Evolutionary conservation across 2,113 vertebrate species (phyloP).

Genomic region (Sciurus niger): DNA sequence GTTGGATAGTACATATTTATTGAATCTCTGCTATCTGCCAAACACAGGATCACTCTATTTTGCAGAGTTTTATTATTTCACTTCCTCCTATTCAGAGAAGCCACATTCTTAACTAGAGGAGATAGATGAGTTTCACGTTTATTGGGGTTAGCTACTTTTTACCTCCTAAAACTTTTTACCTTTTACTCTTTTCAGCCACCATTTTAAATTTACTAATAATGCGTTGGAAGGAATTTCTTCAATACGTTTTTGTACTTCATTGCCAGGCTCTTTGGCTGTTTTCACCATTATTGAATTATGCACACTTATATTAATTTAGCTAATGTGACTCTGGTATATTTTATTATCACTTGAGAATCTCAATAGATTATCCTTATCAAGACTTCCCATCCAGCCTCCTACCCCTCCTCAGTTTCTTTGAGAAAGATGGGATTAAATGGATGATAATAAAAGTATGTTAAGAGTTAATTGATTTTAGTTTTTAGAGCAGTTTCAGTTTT

Average conservation of each 20-base stretch:
- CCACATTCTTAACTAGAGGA: constrained; percentile 11
- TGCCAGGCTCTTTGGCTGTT: constrained; percentile 2
- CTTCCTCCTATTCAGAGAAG: constrained; percentile 10
- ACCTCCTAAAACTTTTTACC: background rate
- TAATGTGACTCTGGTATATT: background rate
- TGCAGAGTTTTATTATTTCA: background rate
- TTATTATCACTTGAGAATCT: constrained; percentile 56
- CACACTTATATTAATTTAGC: constrained; percentile 21
- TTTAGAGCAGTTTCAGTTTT: constrained; percentile 60
- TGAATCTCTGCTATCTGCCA: background rate
- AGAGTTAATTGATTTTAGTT: constrained; percentile 6
- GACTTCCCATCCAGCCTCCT: background rate
- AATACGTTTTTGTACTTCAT: constrained; percentile 16
- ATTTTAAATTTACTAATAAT: constrained; percentile 39
- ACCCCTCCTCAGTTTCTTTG: background rate
- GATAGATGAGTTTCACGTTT: constrained; percentile 8
- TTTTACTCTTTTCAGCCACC: constrained; percentile 4
- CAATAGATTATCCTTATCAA: background rate
- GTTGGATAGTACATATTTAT: background rate
- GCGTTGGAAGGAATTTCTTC: constrained; percentile 58
- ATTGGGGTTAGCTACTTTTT: background rate
- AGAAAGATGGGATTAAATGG: constrained; percentile 22
- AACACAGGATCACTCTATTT: background rate
- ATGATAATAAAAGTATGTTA: constrained; percentile 30
- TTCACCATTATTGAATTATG: constrained; percentile 32